Percentiles rank a stretch among this genome's conserved stretches.
phyloP scores from a whole-genome alignment of 1,140 invertebrate species.

The Anthonomus grandis region DNA sequence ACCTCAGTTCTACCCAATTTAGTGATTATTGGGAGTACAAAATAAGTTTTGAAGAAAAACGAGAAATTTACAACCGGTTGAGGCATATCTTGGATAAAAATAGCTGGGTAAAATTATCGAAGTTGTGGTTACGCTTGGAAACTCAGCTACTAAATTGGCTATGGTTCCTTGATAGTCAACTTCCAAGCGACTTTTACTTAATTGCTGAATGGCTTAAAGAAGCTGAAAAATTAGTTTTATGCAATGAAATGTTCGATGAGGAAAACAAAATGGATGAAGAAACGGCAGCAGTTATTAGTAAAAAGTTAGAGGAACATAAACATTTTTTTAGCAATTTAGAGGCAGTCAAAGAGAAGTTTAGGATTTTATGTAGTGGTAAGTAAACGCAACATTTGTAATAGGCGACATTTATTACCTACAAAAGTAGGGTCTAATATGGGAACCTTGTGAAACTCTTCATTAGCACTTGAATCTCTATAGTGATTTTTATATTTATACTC shows the following conservation, averaged over 20 bases:
- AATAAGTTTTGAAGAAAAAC: conserved; percentile 67
- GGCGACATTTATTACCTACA: too few species aligned
- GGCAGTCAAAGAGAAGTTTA: conserved; percentile 71
- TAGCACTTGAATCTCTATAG: too few species aligned
- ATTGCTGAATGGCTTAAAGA: conserved; percentile 87
- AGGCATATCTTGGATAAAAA: conserved; percentile 71
- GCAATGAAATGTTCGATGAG: conserved; percentile 74
- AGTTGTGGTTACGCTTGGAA: conserved; percentile 73
- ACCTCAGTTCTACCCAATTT: conserved; percentile 63
- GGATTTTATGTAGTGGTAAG: conserved; percentile 60
- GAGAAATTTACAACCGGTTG: conserved; percentile 66
- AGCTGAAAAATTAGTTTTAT: conserved; percentile 79
- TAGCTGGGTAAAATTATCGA: conserved; percentile 74
- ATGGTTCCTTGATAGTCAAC: conserved; percentile 75
- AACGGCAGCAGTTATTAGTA: conserved; percentile 79
- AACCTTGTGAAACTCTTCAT: too few species aligned
- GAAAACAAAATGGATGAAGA: conserved; percentile 88
- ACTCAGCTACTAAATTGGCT: conserved; percentile 78
- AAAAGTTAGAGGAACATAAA: conserved; percentile 86
- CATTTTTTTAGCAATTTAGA: conserved; percentile 83
- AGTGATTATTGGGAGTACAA: conserved; percentile 71
- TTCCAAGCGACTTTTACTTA: conserved; percentile 79
- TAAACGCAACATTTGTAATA: too few species aligned
- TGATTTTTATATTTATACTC: too few species aligned
- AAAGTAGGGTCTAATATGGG: too few species aligned